Percentiles rank a stretch among this genome's conserved stretches.
Conservation (phyloP, 2,113 vertebrate species). For the Zootoca vivipara region DNA sequence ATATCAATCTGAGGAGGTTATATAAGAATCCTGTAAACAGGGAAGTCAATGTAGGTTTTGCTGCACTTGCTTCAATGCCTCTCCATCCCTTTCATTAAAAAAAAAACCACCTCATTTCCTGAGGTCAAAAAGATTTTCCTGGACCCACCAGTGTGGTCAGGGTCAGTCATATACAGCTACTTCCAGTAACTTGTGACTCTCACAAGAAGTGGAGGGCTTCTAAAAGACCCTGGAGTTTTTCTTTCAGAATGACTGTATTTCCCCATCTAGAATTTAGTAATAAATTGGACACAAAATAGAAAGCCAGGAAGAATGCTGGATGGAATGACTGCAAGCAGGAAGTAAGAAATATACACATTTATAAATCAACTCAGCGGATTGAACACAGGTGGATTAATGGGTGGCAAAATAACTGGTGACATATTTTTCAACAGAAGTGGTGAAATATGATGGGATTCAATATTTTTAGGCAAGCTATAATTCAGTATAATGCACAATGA, state of each 20-base stretch:
- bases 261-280: constrained; percentile 10
- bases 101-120: not conserved
- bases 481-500: constrained; percentile 36
- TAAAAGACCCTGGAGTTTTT: not conserved
- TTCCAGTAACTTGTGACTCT: not conserved
- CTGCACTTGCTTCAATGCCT: not conserved
- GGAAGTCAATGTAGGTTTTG: constrained; percentile 38
- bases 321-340: not conserved
- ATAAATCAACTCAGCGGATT: constrained; percentile 38
- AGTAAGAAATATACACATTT: constrained; percentile 19
- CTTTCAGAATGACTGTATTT: not conserved
- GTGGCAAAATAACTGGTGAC: constrained; percentile 52
- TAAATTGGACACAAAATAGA: constrained; percentile 6
- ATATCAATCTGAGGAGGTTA: constrained; percentile 16
- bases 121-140: not conserved
- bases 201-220: not conserved
- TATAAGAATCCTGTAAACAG: constrained; percentile 21
- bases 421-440: not conserved
- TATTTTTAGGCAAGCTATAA: constrained; percentile 46
- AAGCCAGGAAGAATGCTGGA: not conserved
- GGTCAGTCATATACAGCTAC: not conserved
- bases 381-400: constrained; percentile 59
- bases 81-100: not conserved
- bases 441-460: constrained; percentile 49
- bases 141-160: no score